Conservation (phyloP, 2,888 invertebrate species). For the Podotricha telesiphe region DNA sequence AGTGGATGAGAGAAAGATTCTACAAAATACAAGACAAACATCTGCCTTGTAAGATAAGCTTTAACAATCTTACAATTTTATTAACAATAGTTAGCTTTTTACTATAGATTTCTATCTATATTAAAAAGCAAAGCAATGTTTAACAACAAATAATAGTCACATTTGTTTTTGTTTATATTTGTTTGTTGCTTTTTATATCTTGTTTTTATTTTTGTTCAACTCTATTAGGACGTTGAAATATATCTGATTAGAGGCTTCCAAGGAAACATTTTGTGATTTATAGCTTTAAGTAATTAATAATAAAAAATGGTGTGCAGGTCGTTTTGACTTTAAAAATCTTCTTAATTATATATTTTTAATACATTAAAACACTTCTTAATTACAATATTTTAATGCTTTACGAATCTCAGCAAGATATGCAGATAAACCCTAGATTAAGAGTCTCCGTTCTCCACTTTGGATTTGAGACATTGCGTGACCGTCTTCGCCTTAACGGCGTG, state of each 20-base stretch:
- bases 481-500: no score
- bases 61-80: constrained; percentile 35
- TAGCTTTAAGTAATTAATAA: background rate
- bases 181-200: constrained; percentile 45
- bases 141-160: constrained; percentile 18
- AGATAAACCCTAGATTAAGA: no score
- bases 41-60: background rate
- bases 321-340: background rate
- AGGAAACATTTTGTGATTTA: background rate
- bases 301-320: background rate
- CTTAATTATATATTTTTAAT: background rate
- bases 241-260: constrained; percentile 3
- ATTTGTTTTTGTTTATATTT: constrained; percentile 54
- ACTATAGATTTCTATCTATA: constrained; percentile 29
- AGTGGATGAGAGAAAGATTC: no score
- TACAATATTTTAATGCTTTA: no score
- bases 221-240: background rate
- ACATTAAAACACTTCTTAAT: no score
- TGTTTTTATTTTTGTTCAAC: background rate
- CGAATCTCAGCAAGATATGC: no score
- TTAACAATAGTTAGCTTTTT: constrained; percentile 32
- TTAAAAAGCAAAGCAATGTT: constrained; percentile 55
- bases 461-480: no score
- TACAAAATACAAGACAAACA: background rate
- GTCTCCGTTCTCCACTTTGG: no score